Evolutionary conservation across 2,113 vertebrate species (phyloP).

Genomic region (Sus scrofa): DNA sequence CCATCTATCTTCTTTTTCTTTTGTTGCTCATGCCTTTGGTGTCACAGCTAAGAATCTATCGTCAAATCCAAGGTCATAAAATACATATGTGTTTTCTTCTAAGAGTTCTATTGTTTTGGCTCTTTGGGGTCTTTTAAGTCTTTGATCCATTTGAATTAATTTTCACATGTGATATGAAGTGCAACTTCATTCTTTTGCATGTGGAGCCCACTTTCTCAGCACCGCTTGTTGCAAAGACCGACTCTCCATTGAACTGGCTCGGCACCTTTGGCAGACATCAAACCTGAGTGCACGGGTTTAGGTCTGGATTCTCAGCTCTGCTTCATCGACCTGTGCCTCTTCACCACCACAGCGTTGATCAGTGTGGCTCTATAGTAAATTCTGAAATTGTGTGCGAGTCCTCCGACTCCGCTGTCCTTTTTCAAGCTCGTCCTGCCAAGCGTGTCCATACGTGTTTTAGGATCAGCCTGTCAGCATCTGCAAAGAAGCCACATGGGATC

Average conservation of each 20-base stretch:
- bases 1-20: no score
- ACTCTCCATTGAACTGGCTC: no score
- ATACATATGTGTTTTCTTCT: background rate
- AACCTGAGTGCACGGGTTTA: no score
- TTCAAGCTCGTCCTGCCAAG: background rate
- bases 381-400: background rate
- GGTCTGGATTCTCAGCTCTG: background rate
- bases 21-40: background rate
- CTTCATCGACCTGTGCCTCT: background rate
- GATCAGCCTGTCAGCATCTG: background rate
- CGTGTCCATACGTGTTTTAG: background rate
- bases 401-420: background rate
- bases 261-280: background rate
- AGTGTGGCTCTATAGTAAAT: fast-evolving
- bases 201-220: background rate
- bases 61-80: background rate
- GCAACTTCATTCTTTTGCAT: background rate
- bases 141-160: background rate
- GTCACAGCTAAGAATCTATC: background rate
- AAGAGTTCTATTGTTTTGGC: background rate
- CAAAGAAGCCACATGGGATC: background rate
- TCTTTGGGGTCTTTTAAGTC: background rate
- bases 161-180: background rate
- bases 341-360: no score
- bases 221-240: no score